phyloP scores from a whole-genome alignment of 2,888 invertebrate genomes.

The Lepidochrysops patricia region DNA sequence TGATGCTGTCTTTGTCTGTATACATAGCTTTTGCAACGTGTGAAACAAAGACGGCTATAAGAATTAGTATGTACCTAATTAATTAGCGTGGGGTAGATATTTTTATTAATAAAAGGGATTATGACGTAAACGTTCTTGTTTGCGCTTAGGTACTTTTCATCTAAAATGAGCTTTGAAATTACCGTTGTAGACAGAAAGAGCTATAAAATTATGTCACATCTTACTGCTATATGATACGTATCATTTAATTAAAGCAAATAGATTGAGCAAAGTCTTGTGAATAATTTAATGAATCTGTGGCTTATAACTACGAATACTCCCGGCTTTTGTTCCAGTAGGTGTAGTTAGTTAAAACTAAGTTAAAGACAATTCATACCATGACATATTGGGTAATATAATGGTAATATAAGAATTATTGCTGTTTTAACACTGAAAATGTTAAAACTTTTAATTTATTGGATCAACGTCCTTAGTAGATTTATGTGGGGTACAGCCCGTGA shows the following conservation, averaged over 20 bases:
- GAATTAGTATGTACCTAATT: too few species aligned
- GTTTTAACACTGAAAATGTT: constrained; percentile 12
- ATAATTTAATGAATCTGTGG: background rate
- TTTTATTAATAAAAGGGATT: too few species aligned
- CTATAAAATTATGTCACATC: background rate
- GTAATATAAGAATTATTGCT: background rate
- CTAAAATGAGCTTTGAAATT: too few species aligned
- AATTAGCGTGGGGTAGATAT: too few species aligned
- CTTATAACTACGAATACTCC: background rate
- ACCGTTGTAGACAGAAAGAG: background rate
- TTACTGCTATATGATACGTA: background rate
- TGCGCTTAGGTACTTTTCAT: too few species aligned
- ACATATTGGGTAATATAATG: background rate
- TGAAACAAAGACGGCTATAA: too few species aligned
- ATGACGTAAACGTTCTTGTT: too few species aligned
- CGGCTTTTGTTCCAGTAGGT: background rate
- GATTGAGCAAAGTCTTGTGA: background rate
- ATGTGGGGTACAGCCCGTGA: constrained; percentile 33
- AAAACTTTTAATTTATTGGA: constrained; percentile 16
- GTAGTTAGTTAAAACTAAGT: background rate
- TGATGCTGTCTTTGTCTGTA: too few species aligned
- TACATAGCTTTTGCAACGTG: too few species aligned
- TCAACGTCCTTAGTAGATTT: constrained; percentile 16
- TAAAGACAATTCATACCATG: background rate
- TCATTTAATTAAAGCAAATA: background rate